A percentile compares a stretch with the other conserved stretches of the same genome.
Evolutionary conservation across 2,113 vertebrate genomes (phyloP).

Genomic region (Crotalus viridis): DNA sequence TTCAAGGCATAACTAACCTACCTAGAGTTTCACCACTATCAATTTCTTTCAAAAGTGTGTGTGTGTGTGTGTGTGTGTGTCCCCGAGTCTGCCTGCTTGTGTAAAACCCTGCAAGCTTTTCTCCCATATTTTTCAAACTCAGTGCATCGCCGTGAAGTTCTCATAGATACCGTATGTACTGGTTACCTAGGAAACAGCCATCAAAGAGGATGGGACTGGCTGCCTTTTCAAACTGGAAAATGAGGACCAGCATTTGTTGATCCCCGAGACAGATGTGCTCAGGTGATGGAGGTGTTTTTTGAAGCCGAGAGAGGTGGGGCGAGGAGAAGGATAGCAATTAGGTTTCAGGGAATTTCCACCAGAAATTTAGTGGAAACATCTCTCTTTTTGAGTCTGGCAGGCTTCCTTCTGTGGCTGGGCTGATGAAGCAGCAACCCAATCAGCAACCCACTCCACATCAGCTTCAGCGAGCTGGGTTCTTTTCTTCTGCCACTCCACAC

Average conservation of each 20-base stretch:
- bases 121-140: neutral
- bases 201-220: neutral
- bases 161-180: slow-evolving; percentile 25
- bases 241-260: neutral
- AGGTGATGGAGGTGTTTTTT: neutral
- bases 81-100: neutral
- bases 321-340: neutral
- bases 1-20: neutral
- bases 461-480: neutral
- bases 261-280: neutral
- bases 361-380: slow-evolving; percentile 23
- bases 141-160: slow-evolving; percentile 16
- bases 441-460: neutral
- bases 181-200: slow-evolving; percentile 59
- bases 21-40: neutral
- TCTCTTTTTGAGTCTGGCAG: neutral
- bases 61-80: no score
- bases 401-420: neutral
- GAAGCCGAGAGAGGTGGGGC: neutral
- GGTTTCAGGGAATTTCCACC: slow-evolving; percentile 8
- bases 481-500: neutral
- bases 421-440: neutral
- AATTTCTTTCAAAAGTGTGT: slow-evolving; percentile 36
- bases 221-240: neutral
- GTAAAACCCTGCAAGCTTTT: neutral